Base-by-base conservation (phyloP, 1,140 invertebrate genomes). In the Leptopilina boulardi region DNA sequence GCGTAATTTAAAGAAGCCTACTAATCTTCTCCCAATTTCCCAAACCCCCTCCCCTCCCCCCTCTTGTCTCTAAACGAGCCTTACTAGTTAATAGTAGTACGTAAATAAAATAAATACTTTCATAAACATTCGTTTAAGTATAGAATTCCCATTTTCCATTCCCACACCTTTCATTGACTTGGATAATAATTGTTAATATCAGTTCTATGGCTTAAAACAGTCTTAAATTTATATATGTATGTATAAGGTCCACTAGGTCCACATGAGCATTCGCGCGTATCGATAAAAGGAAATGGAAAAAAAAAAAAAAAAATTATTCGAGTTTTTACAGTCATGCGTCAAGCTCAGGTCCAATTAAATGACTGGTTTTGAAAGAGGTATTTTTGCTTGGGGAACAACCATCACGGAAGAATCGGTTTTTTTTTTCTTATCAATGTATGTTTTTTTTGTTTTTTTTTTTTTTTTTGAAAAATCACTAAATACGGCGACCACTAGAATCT, bases 141-240 rank as follows among this genome's bases (percentile, higher is more conserved):
- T 70, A 77, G 73, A 78, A 74, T 74, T 75, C 82, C 75, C 70
- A 70, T 76, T 76, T 38, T 80, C 70, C 75, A 78, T 71, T 34
- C 70, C 75, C 70, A 76, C 38, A 79, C 59, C 71, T 81, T 78
- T 73, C 84, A 82, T 84, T 86, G 85, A 86, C 82, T 86, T 83
- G 74, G 76, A 82, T 80, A 73, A 71, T 80, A 78, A 78, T 74
- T 70, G 76, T 77, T 85, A 85, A 85, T 86, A 87, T 85, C 86
- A 88, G 82, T 86, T 87, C 82, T 87, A 87, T 87, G 87, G 84
- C 84, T 87, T 86, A 83, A 81, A 80, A 88, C 85, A 88, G 87
- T 88, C 87, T 88, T 88, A 84, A 85, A 83, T 84, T 84, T 83
- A 74, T 13, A 54, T 66, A 66, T 66, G 56, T 59, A 59, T 59